Evolutionary conservation across 2,888 invertebrate genomes (phyloP).

Genomic region (Enchytraeus crypticus): DNA sequence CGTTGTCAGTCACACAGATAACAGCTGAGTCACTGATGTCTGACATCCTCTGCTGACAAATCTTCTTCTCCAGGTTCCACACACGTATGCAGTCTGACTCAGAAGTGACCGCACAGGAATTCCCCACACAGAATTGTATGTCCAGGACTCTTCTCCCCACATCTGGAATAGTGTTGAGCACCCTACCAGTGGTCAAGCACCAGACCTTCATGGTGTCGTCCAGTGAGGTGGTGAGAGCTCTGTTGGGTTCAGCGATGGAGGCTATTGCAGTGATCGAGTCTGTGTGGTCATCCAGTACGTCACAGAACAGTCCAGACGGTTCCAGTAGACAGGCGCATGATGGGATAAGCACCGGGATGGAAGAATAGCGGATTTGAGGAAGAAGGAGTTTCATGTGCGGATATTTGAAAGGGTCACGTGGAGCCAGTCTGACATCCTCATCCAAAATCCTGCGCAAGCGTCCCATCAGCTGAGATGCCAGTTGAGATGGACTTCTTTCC

Average conservation of each 20-base stretch:
- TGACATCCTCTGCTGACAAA: slow-evolving; percentile 30
- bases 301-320: slow-evolving; percentile 42
- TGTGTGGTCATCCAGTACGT: slow-evolving; percentile 40
- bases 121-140: slow-evolving; percentile 31
- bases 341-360: slow-evolving; percentile 38
- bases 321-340: slow-evolving; percentile 40
- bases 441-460: slow-evolving; percentile 45
- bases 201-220: slow-evolving; percentile 44
- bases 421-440: slow-evolving; percentile 35
- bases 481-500: slow-evolving; percentile 72
- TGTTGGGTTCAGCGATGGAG: slow-evolving; percentile 37
- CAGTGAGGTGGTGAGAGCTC: slow-evolving; percentile 38
- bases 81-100: slow-evolving; percentile 35
- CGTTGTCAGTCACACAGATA: slow-evolving; percentile 35
- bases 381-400: slow-evolving; percentile 36
- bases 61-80: slow-evolving; percentile 34
- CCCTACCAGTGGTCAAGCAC: slow-evolving; percentile 40
- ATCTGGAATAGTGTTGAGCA: slow-evolving; percentile 34
- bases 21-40: slow-evolving; percentile 38
- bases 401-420: slow-evolving; percentile 39
- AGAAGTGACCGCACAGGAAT: slow-evolving; percentile 35
- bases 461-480: slow-evolving; percentile 63
- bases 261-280: slow-evolving; percentile 41
- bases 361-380: slow-evolving; percentile 32
- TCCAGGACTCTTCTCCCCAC: slow-evolving; percentile 36